Evolutionary conservation across 2,113 vertebrate genomes (phyloP).

Genomic region (Ramphastos sulfuratus): DNA sequence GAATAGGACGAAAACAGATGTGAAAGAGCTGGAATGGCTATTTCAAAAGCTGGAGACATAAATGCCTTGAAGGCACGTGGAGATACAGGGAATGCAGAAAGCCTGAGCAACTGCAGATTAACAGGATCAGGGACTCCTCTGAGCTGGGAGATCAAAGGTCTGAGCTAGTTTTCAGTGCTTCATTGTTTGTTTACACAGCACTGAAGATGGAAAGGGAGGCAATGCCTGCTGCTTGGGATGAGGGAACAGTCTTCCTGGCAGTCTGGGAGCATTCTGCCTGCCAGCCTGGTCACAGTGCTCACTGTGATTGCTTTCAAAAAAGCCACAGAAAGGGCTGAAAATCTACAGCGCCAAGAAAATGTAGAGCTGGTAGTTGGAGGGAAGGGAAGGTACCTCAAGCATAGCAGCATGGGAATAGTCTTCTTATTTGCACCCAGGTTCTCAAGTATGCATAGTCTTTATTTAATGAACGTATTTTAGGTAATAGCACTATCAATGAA

Average conservation of each 20-base stretch:
- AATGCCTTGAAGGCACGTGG: background rate
- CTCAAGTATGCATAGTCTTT: background rate
- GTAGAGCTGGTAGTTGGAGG: background rate
- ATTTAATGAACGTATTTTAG: background rate
- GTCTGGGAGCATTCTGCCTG: background rate
- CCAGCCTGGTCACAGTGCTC: background rate
- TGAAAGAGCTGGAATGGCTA: background rate
- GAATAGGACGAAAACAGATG: background rate
- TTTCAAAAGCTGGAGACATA: background rate
- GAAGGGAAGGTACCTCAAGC: background rate
- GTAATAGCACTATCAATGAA: background rate
- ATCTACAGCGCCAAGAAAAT: background rate
- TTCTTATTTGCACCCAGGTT: background rate
- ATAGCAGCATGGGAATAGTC: background rate
- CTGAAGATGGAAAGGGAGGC: background rate
- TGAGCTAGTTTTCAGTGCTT: background rate
- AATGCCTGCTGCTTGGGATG: background rate
- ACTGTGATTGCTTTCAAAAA: background rate
- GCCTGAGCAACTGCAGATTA: background rate
- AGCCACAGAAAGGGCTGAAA: background rate
- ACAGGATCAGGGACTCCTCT: background rate
- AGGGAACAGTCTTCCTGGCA: background rate
- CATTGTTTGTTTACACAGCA: background rate
- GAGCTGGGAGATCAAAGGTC: background rate
- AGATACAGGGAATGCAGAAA: background rate